Conservation (phyloP, 1,140 invertebrate species). For the Halesus radiatus region DNA sequence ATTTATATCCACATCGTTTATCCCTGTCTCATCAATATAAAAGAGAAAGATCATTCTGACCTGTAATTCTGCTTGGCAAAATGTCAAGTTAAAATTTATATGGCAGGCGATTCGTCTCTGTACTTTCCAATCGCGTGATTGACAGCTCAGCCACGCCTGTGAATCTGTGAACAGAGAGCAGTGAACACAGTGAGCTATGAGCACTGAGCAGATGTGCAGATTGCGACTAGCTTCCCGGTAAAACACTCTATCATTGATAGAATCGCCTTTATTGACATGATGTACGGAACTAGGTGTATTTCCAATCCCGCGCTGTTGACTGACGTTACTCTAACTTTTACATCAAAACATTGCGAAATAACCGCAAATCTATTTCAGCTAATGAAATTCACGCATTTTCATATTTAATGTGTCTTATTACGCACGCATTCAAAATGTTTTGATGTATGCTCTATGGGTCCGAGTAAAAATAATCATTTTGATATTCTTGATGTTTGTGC, state of each 20-base stretch:
- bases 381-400: background rate
- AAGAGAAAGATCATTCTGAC: too few species aligned
- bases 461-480: too few species aligned
- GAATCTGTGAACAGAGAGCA: background rate
- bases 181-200: too few species aligned
- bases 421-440: background rate
- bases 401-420: background rate
- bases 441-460: too few species aligned
- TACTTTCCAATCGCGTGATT: conserved; percentile 1
- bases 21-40: too few species aligned
- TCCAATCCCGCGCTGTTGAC: background rate
- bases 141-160: conserved; percentile 12
- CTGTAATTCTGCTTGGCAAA: too few species aligned
- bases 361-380: conserved; percentile 8
- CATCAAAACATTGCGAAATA: background rate
- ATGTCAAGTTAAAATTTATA: too few species aligned
- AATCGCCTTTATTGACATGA: background rate
- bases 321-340: background rate
- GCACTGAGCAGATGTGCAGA: background rate
- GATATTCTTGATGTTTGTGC: too few species aligned
- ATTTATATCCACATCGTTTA: too few species aligned
- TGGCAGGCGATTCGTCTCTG: background rate
- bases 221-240: background rate
- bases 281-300: background rate
- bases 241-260: background rate